Evolutionary conservation across 2,888 invertebrate genomes (phyloP), one percentile per base, ranked within the genome.

Genomic region (Hydrotaea cyrtoneurina): DNA sequence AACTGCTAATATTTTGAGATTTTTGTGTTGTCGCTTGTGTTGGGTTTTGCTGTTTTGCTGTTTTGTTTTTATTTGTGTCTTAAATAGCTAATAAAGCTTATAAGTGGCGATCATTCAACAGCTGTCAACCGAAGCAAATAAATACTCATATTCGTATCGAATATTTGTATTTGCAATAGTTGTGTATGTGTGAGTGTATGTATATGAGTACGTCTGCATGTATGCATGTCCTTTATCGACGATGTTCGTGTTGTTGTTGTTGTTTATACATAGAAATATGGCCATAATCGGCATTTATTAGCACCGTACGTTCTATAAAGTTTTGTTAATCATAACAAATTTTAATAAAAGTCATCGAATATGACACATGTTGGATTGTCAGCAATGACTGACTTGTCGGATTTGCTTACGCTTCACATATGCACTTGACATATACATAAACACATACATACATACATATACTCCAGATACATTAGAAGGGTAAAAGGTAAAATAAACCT

Each of bases 131-230:
- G 88, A 88, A 89, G 88, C 89, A 88, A 88, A 90, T 89, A 90
- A 90, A 89, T 90, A 89, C 88, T 89, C 89, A 89, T 89, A 89
- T 89, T 89, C 89, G 89, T 89, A 89, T 89, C 88, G 88, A 89
- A 89, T 89, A 89, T 87, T 87, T 88, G 89, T 87, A 87, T 76
- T 73, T 77, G 72, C 66, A 59, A 73, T 83, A 59, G 43, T 13
- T 31, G 31, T 7, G 7, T 2, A 8, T 39, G 39, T 86, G 87
- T 19, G 31, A 57, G n/a, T 26, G 86, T 88, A 89, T 88, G 3
- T 31, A 31, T 39, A 7, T 39, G 11, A 23, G 36, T 26, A 46
- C 71, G 23, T 31, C 3, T n/a, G 39, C 64, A n/a, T 31, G n/a
- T 89, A 88, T 88, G 89, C 86, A 84, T 87, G 57, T 76, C 76